A percentile compares a stretch with the other conserved stretches of the same genome.
phyloP scores from a whole-genome alignment of 2,113 vertebrate species.

The Nettapus auritus region DNA sequence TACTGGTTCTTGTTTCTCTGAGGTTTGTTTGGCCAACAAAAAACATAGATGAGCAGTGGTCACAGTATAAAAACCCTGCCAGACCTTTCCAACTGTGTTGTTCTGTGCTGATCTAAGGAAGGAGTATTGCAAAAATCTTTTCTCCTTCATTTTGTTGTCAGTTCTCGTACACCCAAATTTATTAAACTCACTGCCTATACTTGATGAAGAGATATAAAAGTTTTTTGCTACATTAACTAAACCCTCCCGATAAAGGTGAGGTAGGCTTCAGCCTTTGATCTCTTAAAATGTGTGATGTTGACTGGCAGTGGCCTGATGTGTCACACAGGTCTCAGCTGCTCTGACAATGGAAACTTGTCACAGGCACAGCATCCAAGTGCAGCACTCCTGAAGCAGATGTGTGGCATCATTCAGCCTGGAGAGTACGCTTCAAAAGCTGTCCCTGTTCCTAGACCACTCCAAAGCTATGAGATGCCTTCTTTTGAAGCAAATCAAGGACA shows the following conservation, averaged over 20 bases:
- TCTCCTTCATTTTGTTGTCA: not conserved
- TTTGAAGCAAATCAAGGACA: not conserved
- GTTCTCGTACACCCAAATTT: not conserved
- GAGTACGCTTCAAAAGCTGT: not conserved
- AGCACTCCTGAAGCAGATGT: rapidly evolving
- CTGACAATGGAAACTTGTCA: not conserved
- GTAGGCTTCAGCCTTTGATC: not conserved
- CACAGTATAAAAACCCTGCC: not conserved
- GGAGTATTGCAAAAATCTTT: not conserved
- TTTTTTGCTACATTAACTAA: not conserved
- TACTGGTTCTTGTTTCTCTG: not conserved
- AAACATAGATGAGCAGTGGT: not conserved
- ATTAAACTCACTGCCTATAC: not conserved
- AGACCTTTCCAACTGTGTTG: not conserved
- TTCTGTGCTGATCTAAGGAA: not conserved
- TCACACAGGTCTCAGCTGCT: not conserved
- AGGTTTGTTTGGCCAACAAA: not conserved
- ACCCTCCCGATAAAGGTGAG: not conserved
- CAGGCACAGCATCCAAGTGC: rapidly evolving
- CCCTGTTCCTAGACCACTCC: not conserved
- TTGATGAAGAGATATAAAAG: not conserved
- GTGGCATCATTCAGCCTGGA: not conserved
- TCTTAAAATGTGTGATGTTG: not conserved
- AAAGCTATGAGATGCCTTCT: not conserved
- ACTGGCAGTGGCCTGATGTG: not conserved